Evolutionary conservation across 1,140 invertebrate species (phyloP).

Genomic region (Ganaspis sp.): DNA sequence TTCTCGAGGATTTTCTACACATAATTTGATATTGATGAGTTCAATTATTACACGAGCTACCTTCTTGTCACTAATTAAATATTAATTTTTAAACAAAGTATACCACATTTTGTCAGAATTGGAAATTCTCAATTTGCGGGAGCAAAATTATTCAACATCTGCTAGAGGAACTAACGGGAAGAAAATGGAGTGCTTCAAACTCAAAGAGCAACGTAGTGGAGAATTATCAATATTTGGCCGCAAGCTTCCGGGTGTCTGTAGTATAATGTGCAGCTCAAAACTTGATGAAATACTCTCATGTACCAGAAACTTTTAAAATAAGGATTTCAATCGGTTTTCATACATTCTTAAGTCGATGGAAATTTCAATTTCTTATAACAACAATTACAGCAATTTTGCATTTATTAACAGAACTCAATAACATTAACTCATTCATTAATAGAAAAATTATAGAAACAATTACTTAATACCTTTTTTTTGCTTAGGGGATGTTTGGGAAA

Average conservation of each 20-base stretch:
- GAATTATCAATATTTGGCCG: conserved; percentile 25
- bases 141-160: background rate
- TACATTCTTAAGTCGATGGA: background rate
- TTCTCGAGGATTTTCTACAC: too few species aligned
- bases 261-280: background rate
- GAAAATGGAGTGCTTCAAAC: background rate
- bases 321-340: background rate
- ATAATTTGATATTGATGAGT: background rate
- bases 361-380: too few species aligned
- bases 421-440: too few species aligned
- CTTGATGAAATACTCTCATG: background rate
- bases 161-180: background rate
- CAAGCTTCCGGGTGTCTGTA: conserved; percentile 21
- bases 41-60: background rate
- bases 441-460: too few species aligned
- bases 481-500: too few species aligned
- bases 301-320: background rate
- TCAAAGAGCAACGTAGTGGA: background rate
- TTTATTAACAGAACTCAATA: too few species aligned
- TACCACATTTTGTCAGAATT: background rate
- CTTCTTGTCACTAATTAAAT: background rate
- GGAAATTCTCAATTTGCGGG: background rate
- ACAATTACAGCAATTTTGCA: too few species aligned
- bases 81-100: background rate
- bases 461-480: too few species aligned